Conservation (phyloP, 1,140 invertebrate genomes). For the Drosophila bocki region DNA sequence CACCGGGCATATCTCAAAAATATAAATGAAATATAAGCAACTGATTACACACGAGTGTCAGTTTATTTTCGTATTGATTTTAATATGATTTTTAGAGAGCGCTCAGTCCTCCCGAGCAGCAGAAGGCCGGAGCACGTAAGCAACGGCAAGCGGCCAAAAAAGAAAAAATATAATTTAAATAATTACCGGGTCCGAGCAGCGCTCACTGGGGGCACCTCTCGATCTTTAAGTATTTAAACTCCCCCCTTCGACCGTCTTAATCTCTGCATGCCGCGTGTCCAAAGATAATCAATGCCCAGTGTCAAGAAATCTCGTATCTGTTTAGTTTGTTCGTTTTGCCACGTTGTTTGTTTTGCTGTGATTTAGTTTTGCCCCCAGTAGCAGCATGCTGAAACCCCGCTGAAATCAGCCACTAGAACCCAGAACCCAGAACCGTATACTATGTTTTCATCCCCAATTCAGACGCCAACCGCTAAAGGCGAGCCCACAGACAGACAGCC, state of each 20-base stretch:
- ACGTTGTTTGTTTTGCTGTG: constrained; percentile 48
- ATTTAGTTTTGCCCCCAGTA: constrained; percentile 47
- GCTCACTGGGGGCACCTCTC: constrained; percentile 5
- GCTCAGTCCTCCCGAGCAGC: constrained; percentile 52
- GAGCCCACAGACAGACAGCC: constrained; percentile 17
- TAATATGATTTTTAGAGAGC: constrained; percentile 44
- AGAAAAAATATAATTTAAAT: background rate
- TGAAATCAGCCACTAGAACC: constrained; percentile 1
- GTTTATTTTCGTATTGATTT: constrained; percentile 60
- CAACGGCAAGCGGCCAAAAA: constrained; percentile 16
- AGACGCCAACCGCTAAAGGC: constrained; percentile 48
- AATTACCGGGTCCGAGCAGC: background rate
- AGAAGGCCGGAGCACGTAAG: constrained; percentile 49
- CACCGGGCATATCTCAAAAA: constrained; percentile 49
- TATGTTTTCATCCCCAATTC: constrained; percentile 35
- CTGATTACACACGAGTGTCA: constrained; percentile 71
- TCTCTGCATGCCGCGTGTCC: constrained; percentile 43
- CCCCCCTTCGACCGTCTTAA: constrained; percentile 2
- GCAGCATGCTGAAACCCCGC: constrained; percentile 30
- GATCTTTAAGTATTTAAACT: background rate
- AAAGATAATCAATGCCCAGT: constrained; percentile 6
- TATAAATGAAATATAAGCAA: constrained; percentile 63
- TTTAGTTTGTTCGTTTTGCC: constrained; percentile 30
- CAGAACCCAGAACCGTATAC: constrained; percentile 31
- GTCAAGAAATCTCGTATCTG: constrained; percentile 12